These are phyloP conservation scores for Dascillus cervinus DNA, from an alignment of 2,888 invertebrate genomes.

Conservation along the genomic window DNA sequence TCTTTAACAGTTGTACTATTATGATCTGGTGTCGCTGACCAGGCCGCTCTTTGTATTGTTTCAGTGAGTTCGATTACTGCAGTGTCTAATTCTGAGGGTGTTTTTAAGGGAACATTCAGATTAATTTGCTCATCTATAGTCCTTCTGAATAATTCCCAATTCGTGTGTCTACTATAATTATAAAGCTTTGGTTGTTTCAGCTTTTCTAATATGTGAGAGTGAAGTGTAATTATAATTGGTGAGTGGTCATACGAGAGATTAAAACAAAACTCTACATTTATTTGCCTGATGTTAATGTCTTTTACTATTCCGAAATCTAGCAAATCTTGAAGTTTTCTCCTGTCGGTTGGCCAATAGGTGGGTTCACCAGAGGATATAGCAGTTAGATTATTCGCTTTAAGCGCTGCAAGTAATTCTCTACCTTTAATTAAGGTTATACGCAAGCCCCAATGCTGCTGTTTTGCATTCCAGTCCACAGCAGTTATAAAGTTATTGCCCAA, in stretches of 20 bases:
- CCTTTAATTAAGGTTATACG: background rate
- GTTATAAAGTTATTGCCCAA: conserved; percentile 2
- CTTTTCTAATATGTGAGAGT: conserved; percentile 2
- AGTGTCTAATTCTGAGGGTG: conserved; percentile 5
- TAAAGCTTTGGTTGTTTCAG: too few relatives aligned
- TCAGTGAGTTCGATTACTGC: conserved; percentile 1
- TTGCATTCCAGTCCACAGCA: conserved; percentile 1
- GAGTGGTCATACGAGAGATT: conserved; percentile 1
- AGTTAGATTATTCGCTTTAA: background rate
- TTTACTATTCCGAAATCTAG: conserved; percentile 3
- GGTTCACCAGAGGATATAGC: conserved; percentile 1
- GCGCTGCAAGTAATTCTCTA: background rate
- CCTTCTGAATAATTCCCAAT: background rate
- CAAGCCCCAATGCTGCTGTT: conserved; percentile 6
- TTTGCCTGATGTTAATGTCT: too few relatives aligned
- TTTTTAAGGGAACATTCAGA: conserved; percentile 5
- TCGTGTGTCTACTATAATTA: too few relatives aligned
- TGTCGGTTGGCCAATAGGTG: conserved; percentile 4
- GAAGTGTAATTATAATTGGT: conserved; percentile 4
- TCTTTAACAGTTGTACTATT: conserved; percentile 3
- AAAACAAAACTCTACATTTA: too few relatives aligned
- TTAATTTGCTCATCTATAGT: conserved; percentile 2
- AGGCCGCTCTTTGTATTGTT: conserved; percentile 2
- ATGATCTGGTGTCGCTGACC: conserved; percentile 2
- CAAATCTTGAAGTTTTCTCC: conserved; percentile 2